Evolutionary conservation across 2,113 vertebrate species (phyloP).

Genomic region (Chionis minor): DNA sequence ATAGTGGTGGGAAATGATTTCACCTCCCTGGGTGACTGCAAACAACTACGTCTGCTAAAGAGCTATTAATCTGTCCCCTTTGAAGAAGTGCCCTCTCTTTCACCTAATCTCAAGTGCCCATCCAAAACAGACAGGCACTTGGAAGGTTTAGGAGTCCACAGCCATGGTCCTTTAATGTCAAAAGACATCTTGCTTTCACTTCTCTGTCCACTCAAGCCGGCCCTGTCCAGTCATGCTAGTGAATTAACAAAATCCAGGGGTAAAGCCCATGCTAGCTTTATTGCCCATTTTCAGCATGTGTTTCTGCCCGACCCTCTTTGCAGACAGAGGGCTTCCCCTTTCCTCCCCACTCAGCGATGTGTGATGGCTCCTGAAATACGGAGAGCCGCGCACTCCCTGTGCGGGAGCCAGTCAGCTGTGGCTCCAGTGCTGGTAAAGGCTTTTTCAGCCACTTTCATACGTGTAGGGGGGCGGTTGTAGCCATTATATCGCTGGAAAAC

Average conservation of each 20-base stretch:
- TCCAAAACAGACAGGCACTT: not conserved
- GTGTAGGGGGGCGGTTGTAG: not conserved
- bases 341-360: accelerated
- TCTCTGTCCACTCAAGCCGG: not conserved
- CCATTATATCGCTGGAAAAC: not conserved
- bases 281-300: not conserved
- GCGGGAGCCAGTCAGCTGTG: not conserved
- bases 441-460: not conserved
- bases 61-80: constrained; percentile 30
- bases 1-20: constrained; percentile 54
- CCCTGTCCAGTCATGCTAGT: accelerated
- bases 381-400: not conserved
- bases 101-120: not conserved
- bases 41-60: constrained; percentile 15
- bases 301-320: not conserved
- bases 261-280: not conserved
- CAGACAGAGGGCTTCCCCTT: not conserved
- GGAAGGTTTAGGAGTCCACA: not conserved
- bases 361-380: not conserved
- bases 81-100: constrained; percentile 16
- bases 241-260: not conserved
- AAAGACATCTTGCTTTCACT: not conserved
- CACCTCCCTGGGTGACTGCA: constrained; percentile 30
- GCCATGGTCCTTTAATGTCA: not conserved
- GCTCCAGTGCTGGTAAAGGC: not conserved